Percentiles rank a stretch among this genome's conserved stretches.
These are phyloP conservation scores for Brachionichthys hirsutus DNA, from an alignment of 2,113 vertebrate species.

Conservation along the genomic window DNA sequence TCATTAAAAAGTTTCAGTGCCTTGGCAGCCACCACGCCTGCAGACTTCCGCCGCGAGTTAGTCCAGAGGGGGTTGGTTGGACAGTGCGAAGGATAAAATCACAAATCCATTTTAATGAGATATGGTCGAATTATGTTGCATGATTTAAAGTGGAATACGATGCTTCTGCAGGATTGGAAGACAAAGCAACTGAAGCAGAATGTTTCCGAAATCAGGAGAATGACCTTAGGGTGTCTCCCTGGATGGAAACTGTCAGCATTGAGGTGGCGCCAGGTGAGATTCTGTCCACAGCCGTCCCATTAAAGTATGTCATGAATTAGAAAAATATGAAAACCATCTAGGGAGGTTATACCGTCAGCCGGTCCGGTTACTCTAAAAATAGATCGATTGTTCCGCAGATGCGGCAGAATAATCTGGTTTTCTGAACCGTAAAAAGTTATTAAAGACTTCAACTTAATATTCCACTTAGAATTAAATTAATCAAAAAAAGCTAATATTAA, in stretches of 20 bases:
- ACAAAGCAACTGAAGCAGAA: conserved; percentile 26
- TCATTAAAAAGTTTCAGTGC: conserved; percentile 38
- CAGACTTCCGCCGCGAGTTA: conserved; percentile 27
- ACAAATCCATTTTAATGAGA: conserved; percentile 44
- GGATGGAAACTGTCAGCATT: not conserved
- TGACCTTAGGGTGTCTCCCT: not conserved
- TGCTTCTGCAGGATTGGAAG: conserved; percentile 13
- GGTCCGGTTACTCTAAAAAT: too few species aligned
- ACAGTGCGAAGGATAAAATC: conserved; percentile 22
- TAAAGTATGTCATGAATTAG: too few species aligned
- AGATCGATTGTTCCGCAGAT: conserved; percentile 1
- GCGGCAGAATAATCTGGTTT: not conserved
- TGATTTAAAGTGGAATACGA: conserved; percentile 32
- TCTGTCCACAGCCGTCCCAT: not conserved
- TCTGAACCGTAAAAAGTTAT: too few species aligned
- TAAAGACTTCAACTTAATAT: too few species aligned
- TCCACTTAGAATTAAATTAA: too few species aligned
- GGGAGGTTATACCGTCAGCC: too few species aligned
- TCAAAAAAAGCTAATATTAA: too few species aligned
- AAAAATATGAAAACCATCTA: too few species aligned
- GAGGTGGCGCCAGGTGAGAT: conserved; percentile 6
- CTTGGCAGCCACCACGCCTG: conserved; percentile 12
- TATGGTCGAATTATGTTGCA: conserved; percentile 31
- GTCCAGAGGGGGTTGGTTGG: conserved; percentile 15
- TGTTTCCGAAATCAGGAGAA: conserved; percentile 11